phyloP scores from a whole-genome alignment of 2,888 invertebrate genomes.

The Teleiodes luculella region DNA sequence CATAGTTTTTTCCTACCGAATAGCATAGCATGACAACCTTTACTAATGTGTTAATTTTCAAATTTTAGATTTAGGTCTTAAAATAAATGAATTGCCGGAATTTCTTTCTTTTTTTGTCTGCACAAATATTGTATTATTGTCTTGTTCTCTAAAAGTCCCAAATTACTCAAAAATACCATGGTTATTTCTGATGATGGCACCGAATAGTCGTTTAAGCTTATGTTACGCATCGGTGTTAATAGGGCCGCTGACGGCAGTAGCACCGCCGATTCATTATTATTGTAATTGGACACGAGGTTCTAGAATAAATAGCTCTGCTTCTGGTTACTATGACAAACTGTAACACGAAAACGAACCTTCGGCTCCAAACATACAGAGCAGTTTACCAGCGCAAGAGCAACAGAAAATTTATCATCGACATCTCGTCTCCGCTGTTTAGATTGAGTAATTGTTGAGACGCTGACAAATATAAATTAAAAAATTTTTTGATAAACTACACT shows the following conservation, averaged over 20 bases:
- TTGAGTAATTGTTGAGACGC: constrained; percentile 13
- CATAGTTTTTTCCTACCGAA: too few relatives aligned
- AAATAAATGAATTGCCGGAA: too few relatives aligned
- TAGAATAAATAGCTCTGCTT: constrained; percentile 50
- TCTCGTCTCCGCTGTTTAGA: neutral
- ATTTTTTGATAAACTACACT: neutral
- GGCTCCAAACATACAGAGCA: neutral
- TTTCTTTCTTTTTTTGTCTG: too few relatives aligned
- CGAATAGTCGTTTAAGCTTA: too few relatives aligned
- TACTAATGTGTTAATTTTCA: too few relatives aligned
- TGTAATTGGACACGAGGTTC: constrained; percentile 61
- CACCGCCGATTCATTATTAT: constrained; percentile 58
- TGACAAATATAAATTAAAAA: constrained; percentile 6
- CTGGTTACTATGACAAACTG: constrained; percentile 38
- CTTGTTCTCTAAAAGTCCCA: too few relatives aligned
- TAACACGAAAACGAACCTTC: constrained; percentile 1
- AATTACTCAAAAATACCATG: too few relatives aligned
- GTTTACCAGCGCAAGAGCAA: neutral
- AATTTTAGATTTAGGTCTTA: too few relatives aligned
- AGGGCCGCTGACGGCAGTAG: constrained; percentile 45
- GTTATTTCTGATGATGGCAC: too few relatives aligned
- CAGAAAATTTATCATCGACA: constrained; percentile 2
- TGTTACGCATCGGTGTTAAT: constrained; percentile 38
- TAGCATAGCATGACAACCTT: too few relatives aligned
- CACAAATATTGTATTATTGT: too few relatives aligned